Evolutionary conservation across 2,888 invertebrate genomes (phyloP), one percentile per base, ranked within the genome.

Genomic region (Acanthosepion esculentum): DNA sequence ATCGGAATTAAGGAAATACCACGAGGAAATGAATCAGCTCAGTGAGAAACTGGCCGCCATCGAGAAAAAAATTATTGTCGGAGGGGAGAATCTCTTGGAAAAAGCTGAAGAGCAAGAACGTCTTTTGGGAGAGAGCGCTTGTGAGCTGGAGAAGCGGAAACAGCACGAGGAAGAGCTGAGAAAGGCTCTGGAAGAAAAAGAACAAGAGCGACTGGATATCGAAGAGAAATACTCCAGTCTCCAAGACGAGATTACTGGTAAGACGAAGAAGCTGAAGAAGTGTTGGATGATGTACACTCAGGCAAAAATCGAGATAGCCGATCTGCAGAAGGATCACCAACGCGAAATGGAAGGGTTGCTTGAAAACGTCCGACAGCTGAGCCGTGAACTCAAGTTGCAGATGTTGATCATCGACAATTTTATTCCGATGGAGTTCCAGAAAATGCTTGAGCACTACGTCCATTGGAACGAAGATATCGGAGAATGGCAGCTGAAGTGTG

Each of bases 401-500:
- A 99, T 99, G 97, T 98, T 99, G 15, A 98, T 99, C 96, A 98
- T 99, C 91, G 99, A 99, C 97, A 98, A 98, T 93, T 99, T 99
- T 97, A 99, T 99, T 97, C 99, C 99, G 1, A 98, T 98, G 96
- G 98, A 99, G 97, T 99, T 99, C 97, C 98, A 99, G 98, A 98
- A 98, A 94, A 98, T 99, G 97, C 98, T 99, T 95, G 99, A 99
- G 97, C 98, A 98, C 96, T 99, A 99, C 95, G 97, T 99, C 92
- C 98, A 99, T 97, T 99, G 99, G 99, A 99, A 99, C 98, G 99
- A 99, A 97, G 99, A 99, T 97, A 99, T 99, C 64, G 99, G 99
- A 64, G 99, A 99, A 97, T 99, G 99, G 99, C 99, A 99, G 97
- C 98, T 99, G 93, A 98, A 98, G 97, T 99, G 99, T 97, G 99